A percentile compares a stretch with the other conserved stretches of the same genome.
phyloP scores from a whole-genome alignment of 2,888 invertebrate species.

The Alviniconcha strummeri region DNA sequence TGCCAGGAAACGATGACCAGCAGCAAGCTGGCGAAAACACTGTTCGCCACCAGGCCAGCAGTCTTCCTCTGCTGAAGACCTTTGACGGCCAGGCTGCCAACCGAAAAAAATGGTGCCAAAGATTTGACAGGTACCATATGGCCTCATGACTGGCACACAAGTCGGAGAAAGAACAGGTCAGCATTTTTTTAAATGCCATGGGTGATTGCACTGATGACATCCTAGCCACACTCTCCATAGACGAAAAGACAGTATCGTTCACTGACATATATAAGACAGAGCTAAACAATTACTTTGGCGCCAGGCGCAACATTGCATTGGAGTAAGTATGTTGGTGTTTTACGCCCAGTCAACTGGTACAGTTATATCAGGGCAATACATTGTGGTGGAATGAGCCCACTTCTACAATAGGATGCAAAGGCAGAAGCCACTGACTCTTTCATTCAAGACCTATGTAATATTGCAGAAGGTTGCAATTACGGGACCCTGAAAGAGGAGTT shows the following conservation, averaged over 20 bases:
- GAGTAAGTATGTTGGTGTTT: too few species aligned
- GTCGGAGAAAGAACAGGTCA: neutral
- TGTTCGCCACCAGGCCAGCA: neutral
- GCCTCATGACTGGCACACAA: neutral
- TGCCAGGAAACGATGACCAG: too few species aligned
- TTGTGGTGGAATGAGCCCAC: neutral
- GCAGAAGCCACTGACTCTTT: neutral
- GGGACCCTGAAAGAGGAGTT: neutral
- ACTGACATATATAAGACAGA: neutral
- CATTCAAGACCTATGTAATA: neutral
- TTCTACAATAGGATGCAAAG: slow-evolving; percentile 1
- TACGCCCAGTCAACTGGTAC: too few species aligned
- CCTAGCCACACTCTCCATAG: neutral
- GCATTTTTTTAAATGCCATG: neutral
- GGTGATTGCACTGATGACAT: neutral
- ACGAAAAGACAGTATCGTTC: neutral
- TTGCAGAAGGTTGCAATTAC: slow-evolving; percentile 13
- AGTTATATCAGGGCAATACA: neutral
- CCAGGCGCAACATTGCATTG: neutral
- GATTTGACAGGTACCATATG: neutral
- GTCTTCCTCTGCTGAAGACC: neutral
- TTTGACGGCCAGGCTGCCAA: neutral
- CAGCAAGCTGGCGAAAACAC: neutral
- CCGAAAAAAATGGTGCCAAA: neutral
- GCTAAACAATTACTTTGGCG: neutral